A percentile compares a stretch with the other conserved stretches of the same genome.
These are phyloP conservation scores for Equus quagga DNA, from an alignment of 2,113 vertebrate species.

Conservation along the genomic window DNA sequence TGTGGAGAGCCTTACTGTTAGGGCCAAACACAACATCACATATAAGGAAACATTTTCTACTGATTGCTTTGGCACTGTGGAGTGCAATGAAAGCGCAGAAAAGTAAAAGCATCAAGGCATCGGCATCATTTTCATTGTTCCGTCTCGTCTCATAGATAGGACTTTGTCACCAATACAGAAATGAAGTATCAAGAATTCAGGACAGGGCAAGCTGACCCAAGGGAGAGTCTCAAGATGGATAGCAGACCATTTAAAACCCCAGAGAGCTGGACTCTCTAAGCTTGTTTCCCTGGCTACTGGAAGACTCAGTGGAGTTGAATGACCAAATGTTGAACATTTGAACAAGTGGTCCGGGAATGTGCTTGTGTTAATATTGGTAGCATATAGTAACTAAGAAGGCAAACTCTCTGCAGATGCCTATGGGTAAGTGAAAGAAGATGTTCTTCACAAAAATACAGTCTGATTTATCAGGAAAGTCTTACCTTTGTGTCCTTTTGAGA, in stretches of 20 bases:
- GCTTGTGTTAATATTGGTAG: neutral
- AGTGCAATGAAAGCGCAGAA: neutral
- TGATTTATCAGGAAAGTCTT: neutral
- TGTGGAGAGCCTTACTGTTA: neutral
- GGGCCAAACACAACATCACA: neutral
- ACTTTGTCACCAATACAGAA: neutral
- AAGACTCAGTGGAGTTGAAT: neutral
- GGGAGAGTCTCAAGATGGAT: neutral
- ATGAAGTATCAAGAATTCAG: neutral
- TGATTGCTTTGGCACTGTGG: neutral
- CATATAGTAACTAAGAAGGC: neutral
- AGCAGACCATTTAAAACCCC: neutral
- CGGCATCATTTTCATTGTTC: neutral
- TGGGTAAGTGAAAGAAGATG: constrained; percentile 8
- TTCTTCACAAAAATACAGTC: neutral
- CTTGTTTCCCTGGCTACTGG: neutral
- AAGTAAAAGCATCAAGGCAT: neutral
- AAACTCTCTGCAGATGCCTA: neutral
- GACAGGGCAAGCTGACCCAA: neutral
- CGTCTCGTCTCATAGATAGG: neutral
- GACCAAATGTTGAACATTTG: neutral
- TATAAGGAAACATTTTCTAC: neutral
- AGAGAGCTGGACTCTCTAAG: neutral
- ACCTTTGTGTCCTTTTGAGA: neutral
- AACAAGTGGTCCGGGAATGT: neutral